phyloP scores from a whole-genome alignment of 2,113 vertebrate species.

The Lophura nycthemera region DNA sequence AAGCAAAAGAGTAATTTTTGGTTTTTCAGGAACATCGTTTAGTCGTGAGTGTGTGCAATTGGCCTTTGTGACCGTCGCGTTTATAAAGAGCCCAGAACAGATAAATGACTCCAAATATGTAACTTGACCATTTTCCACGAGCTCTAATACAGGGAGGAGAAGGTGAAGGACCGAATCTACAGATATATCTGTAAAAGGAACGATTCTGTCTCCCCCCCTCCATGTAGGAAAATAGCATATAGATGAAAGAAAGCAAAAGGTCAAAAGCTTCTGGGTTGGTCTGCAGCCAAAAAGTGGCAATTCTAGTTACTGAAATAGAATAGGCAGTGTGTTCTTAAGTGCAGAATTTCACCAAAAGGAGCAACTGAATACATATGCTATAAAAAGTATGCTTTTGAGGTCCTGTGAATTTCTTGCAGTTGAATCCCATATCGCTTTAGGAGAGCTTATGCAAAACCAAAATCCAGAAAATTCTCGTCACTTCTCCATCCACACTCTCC shows the following conservation, averaged over 20 bases:
- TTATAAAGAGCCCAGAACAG: background rate
- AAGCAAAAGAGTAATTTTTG: background rate
- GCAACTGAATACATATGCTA: constrained; percentile 16
- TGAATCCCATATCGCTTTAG: background rate
- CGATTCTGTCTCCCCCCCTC: background rate
- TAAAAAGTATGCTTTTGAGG: background rate
- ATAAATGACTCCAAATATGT: background rate
- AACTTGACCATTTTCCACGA: background rate
- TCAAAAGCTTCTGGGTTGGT: background rate
- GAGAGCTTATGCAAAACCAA: background rate
- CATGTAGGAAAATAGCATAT: background rate
- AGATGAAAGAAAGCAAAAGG: background rate
- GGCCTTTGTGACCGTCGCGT: background rate
- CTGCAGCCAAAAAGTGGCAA: background rate
- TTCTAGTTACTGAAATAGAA: constrained; percentile 6
- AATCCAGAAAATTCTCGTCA: background rate
- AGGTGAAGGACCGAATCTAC: background rate
- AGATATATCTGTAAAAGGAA: background rate
- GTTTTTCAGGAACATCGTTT: background rate
- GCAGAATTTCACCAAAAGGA: constrained; percentile 3
- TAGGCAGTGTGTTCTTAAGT: background rate
- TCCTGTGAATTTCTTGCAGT: background rate
- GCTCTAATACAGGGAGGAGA: background rate
- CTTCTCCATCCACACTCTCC: background rate
- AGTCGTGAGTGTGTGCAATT: background rate